These are phyloP conservation scores for Agriopis aurantiaria DNA, from an alignment of 2,888 invertebrate species.

Conservation along the genomic window DNA sequence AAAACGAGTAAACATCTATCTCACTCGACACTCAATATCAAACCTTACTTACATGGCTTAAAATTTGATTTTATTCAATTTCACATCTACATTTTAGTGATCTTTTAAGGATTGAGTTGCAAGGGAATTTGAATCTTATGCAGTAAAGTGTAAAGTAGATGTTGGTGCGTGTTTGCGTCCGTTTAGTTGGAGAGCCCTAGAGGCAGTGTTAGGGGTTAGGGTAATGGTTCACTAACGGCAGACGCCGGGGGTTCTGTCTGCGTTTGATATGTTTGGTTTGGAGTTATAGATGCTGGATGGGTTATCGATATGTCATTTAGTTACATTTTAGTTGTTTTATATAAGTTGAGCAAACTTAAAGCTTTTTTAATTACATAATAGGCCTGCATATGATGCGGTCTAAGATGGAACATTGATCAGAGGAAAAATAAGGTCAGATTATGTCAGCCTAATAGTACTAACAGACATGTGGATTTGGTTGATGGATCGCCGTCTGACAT, in stretches of 20 bases:
- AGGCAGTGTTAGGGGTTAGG: constrained; percentile 57
- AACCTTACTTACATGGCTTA: neutral
- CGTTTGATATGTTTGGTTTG: constrained; percentile 70
- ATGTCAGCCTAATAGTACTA: no score
- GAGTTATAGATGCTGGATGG: constrained; percentile 47
- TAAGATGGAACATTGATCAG: no score
- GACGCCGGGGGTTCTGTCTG: constrained; percentile 61
- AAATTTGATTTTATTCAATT: constrained; percentile 6
- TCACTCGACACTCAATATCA: neutral
- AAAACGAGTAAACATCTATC: constrained; percentile 46
- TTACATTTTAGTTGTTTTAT: no score
- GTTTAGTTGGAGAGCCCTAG: constrained; percentile 56
- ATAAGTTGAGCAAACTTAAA: neutral
- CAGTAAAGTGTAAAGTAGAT: constrained; percentile 45
- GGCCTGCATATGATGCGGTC: no score
- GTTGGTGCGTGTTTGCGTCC: constrained; percentile 44
- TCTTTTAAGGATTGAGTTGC: neutral
- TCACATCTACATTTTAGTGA: neutral
- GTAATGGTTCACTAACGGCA: constrained; percentile 80
- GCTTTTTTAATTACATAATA: no score
- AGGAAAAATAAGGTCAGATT: no score
- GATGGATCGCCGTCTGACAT: no score
- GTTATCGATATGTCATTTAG: constrained; percentile 8
- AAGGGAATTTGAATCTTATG: constrained; percentile 25
- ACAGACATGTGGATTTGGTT: no score